Base-by-base conservation (phyloP, 2,888 invertebrate genomes). In the Rhamphomyia laevipes region DNA sequence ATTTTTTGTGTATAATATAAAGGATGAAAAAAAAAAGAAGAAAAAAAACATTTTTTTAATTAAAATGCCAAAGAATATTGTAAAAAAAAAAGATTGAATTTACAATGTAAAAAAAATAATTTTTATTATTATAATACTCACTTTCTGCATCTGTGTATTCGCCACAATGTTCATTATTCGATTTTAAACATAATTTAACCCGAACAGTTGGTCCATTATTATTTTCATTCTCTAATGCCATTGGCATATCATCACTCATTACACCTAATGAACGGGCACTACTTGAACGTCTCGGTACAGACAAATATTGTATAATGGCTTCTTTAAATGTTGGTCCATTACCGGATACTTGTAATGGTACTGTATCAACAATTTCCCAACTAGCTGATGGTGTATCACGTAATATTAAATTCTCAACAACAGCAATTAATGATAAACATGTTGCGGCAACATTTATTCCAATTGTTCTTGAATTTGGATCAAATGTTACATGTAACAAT, bases 141-240 rank as follows among this genome's bases (percentile, higher is more conserved):
- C 87, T 80, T 63, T 88, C 86, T 23, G 91, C 91, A 63, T 86
- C 84, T 1, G 83, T 77, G 66, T 84, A 86, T 40, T 86, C 86
- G 30, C 91, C 86, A 69, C 91, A 90, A 56, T 85, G 83, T 49
- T 88, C 84, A 47, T 81, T 81, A 65, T 86, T 86, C 43, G 83
- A 80, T 58, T 84, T 79, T 46, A 92, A 73, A 60, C 93, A 93
- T 33, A 93, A 74, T 59, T 86, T 85, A 15, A 91, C 83, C 45
- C 89, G 75, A 42, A 92, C 80, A 54, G 82, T 73, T 1, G 84
- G 79, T 46, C 59, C 61, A 33, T 62, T 63, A 65, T 77, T 80
- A 61, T 73, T 74, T 53, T 81, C 82, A 56, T 83, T 77, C 4
- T 74, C 70, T 31, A 78, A 65, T 1, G 77, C 74, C 27, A 77